Percentiles rank a stretch among this genome's conserved stretches.
Evolutionary conservation across 2,113 vertebrate species (phyloP).

Genomic region (Xenus cinereus): DNA sequence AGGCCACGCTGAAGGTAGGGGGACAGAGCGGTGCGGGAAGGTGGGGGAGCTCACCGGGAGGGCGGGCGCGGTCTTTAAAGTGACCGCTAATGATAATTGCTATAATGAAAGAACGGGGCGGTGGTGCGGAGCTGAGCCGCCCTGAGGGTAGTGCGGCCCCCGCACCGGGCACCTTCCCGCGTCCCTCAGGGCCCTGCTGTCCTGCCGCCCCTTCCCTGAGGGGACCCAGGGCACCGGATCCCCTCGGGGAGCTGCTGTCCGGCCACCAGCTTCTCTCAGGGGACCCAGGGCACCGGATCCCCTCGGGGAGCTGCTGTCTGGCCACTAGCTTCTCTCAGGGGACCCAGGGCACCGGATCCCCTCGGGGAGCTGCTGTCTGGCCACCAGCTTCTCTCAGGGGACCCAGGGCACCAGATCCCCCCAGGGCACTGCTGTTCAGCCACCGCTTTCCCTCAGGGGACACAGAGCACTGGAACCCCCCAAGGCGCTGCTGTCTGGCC

Average conservation of each 20-base stretch:
- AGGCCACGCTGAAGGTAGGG: slow-evolving; percentile 62
- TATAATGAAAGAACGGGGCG: accelerated
- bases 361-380: neutral
- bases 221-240: neutral
- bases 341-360: neutral
- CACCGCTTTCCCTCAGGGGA: neutral
- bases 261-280: too few relatives aligned
- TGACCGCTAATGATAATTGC: accelerated
- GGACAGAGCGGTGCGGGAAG: neutral
- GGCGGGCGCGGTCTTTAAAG: too few relatives aligned
- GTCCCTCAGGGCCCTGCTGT: neutral
- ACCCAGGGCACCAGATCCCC: too few relatives aligned
- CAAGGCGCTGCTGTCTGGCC: neutral
- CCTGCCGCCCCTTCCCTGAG: neutral
- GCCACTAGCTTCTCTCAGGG: neutral
- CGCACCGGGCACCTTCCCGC: neutral
- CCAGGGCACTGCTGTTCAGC: too few relatives aligned
- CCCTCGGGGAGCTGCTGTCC: too few relatives aligned
- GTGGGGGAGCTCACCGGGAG: too few relatives aligned
- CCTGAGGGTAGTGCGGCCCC: neutral
- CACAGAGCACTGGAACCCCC: neutral
- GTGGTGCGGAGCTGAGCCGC: neutral
- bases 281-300: too few relatives aligned
- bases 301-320: too few relatives aligned
- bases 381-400: too few relatives aligned